Evolutionary conservation across 2,888 invertebrate genomes (phyloP).

Genomic region (Amphipyra tragopoginis): DNA sequence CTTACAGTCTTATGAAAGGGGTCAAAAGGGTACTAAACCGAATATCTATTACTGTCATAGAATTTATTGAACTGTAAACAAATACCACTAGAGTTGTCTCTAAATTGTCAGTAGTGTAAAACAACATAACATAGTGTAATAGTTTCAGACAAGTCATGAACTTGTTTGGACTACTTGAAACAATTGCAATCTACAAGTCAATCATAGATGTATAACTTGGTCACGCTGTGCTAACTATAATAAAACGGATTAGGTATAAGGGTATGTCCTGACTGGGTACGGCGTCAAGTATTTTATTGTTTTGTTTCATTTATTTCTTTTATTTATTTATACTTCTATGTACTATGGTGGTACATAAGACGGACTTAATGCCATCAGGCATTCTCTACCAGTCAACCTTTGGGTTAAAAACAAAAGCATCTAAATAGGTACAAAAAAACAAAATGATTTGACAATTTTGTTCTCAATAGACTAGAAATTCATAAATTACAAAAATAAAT

Average conservation of each 20-base stretch:
- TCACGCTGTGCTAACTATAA: neutral
- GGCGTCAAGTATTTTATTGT: neutral
- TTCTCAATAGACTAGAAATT: too few relatives aligned
- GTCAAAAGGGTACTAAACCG: constrained; percentile 15
- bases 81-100: constrained; percentile 36
- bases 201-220: constrained; percentile 9
- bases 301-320: neutral
- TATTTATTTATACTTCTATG: too few relatives aligned
- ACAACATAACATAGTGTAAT: constrained; percentile 18
- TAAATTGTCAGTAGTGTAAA: constrained; percentile 2
- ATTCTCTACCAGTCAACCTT: too few relatives aligned
- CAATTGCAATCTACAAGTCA: constrained; percentile 22
- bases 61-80: constrained; percentile 32
- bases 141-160: constrained; percentile 32
- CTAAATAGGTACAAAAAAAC: too few relatives aligned
- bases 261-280: neutral
- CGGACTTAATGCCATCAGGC: too few relatives aligned
- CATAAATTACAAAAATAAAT: too few relatives aligned
- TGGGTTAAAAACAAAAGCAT: too few relatives aligned
- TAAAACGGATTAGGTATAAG: neutral
- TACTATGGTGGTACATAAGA: too few relatives aligned
- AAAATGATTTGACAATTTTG: too few relatives aligned
- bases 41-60: constrained; percentile 1
- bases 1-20: constrained; percentile 7
- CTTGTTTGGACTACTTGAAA: constrained; percentile 15